Percentiles rank a stretch among this genome's conserved stretches.
These are phyloP conservation scores for Colletes collaris DNA, from an alignment of 2,888 invertebrate genomes.

Conservation along the genomic window DNA sequence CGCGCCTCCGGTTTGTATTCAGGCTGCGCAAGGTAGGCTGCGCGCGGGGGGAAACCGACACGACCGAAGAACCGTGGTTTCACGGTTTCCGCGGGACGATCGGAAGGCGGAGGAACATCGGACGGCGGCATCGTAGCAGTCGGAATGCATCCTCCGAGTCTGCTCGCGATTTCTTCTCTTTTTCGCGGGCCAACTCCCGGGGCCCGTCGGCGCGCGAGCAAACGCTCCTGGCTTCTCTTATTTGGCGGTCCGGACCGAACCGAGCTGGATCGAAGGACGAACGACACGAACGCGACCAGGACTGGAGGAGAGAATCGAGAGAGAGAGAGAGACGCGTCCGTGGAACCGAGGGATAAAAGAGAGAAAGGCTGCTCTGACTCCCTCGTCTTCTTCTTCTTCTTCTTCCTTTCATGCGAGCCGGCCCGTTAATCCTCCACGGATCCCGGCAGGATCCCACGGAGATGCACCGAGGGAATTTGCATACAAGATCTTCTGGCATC, in stretches of 20 bases:
- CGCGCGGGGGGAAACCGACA: no score
- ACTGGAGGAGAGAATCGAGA: slow-evolving; percentile 18
- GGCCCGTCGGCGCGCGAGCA: slow-evolving; percentile 67
- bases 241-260: slow-evolving; percentile 75
- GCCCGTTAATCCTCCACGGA: slow-evolving; percentile 83
- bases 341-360: slow-evolving; percentile 24
- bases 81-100: slow-evolving; percentile 30
- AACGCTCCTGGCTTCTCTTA: slow-evolving; percentile 76
- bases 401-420: slow-evolving; percentile 82
- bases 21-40: slow-evolving; percentile 20
- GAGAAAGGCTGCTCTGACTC: slow-evolving; percentile 21
- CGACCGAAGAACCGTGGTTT: slow-evolving; percentile 21
- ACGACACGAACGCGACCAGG: slow-evolving; percentile 24
- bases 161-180: slow-evolving; percentile 57
- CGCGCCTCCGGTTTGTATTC: slow-evolving; percentile 39
- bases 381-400: slow-evolving; percentile 59
- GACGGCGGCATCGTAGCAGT: slow-evolving; percentile 43
- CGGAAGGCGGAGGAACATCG: slow-evolving; percentile 24
- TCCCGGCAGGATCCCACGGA: slow-evolving; percentile 82
- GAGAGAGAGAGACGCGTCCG: not conserved
- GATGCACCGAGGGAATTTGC: slow-evolving; percentile 83
- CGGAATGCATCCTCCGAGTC: slow-evolving; percentile 65
- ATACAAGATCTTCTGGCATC: slow-evolving; percentile 83
- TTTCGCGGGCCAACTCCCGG: slow-evolving; percentile 49
- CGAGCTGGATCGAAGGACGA: slow-evolving; percentile 59